Conservation (phyloP, 2,113 vertebrate species). For the Antidorcas marsupialis region DNA sequence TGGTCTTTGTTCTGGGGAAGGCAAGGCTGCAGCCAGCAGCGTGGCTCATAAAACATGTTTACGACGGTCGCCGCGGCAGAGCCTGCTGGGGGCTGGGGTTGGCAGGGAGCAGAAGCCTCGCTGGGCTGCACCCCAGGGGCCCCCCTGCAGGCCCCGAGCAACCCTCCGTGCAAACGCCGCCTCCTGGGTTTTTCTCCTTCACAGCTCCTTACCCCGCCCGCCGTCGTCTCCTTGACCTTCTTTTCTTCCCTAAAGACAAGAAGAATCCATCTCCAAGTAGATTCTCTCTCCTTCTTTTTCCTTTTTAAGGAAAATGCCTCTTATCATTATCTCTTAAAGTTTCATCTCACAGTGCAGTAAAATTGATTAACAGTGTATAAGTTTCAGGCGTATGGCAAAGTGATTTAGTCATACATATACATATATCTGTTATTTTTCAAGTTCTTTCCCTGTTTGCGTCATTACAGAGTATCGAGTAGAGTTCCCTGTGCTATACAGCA, state of each 20-base stretch:
- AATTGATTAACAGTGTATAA: accelerated
- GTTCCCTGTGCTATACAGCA: background rate
- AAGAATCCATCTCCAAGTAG: background rate
- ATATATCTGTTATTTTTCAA: background rate
- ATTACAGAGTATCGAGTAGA: background rate
- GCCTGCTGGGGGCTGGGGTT: background rate
- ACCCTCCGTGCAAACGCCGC: background rate
- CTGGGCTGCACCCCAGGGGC: background rate
- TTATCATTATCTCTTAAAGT: background rate
- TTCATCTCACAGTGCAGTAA: background rate
- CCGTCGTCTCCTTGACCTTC: background rate
- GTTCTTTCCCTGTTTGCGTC: background rate
- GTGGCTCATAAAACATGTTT: constrained; percentile 49
- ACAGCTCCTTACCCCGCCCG: background rate
- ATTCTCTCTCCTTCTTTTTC: background rate
- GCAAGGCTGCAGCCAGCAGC: constrained; percentile 38
- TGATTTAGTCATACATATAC: accelerated
- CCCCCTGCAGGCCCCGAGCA: accelerated
- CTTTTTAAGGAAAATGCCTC: background rate
- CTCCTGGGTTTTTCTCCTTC: background rate
- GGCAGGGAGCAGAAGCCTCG: background rate
- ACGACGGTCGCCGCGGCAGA: background rate
- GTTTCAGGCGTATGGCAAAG: background rate
- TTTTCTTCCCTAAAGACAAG: background rate
- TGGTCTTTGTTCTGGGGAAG: constrained; percentile 46